A percentile compares a stretch with the other conserved stretches of the same genome.
These are phyloP conservation scores for Rhabdomys dilectus DNA, from an alignment of 2,113 vertebrate genomes.

Conservation along the genomic window DNA sequence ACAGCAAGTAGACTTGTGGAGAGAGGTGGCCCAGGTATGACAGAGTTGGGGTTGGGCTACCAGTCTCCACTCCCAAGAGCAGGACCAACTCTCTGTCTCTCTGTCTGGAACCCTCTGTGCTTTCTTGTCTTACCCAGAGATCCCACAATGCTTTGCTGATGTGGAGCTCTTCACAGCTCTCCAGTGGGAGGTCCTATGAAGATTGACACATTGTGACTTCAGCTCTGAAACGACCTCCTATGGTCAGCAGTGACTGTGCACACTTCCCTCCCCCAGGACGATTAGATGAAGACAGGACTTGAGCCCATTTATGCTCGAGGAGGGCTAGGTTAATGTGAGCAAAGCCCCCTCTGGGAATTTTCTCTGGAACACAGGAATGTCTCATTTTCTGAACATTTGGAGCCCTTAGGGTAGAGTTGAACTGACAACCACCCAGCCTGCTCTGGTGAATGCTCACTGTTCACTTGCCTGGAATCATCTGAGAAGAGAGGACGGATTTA, in stretches of 20 bases:
- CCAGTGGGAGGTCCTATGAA: background rate
- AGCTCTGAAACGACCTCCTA: background rate
- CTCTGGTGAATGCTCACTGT: background rate
- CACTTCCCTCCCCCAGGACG: background rate
- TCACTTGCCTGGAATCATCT: background rate
- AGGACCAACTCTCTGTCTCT: background rate
- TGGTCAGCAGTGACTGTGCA: background rate
- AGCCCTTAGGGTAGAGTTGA: background rate
- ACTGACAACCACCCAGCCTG: background rate
- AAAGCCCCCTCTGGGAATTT: background rate
- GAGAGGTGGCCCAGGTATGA: background rate
- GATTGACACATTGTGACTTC: fast-evolving
- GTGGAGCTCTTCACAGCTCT: background rate
- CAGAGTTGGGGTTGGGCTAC: background rate
- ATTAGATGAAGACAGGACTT: background rate
- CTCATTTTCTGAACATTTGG: background rate
- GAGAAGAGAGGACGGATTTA: background rate
- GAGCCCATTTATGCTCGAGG: background rate
- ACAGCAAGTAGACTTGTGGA: background rate
- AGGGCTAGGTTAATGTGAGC: background rate
- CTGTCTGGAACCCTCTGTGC: background rate
- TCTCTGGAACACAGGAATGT: background rate
- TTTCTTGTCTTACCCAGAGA: background rate
- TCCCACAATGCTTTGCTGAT: background rate
- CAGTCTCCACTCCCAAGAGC: background rate